Evolutionary conservation across 2,797 vertebrate species (phyloP), one percentile per base, ranked within the genome.

Genomic region (Dipus sagitta): DNA sequence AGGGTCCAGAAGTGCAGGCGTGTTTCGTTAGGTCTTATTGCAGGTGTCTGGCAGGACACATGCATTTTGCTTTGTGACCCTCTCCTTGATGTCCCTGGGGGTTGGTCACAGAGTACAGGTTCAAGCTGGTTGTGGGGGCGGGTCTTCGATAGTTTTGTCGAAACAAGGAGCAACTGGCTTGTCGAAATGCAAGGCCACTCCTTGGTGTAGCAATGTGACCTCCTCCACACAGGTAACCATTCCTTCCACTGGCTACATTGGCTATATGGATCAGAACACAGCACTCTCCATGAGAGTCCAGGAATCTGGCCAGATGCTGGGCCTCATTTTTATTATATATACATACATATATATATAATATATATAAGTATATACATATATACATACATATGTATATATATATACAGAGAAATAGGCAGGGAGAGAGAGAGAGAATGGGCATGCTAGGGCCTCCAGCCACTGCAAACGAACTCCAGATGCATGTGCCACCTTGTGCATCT

Each of bases 241-340:
- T 52, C 88, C 38, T 88, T 38, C 80, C 64, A 21, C 86, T 60
- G 38, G 68, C 60, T 77, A n/a, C 23, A 11, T 30, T 26, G 72
- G 2, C 54, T 58, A 12, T 58, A 65, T 68, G 30, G 72, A 64
- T 79, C 42, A 47, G 80, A 54, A 87, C 18, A 84, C 5, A 87
- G 76, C 68, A 68, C 54, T 64, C 67, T 68, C 47, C 74, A 58
- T 14, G 74, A 77, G 58, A 94, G 82, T 47, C 80, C 34, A 87
- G 85, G 84, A 89, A 94, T 83, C 82, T 88, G 67, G 32, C 85
- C 60, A 90, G 83, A 92, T 79, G 77, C 81, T 82, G 89, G 74
- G 68, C 70, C 71, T 88, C 88, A 83, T 65, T 95, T 94, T 91
- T 94, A 38, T 38, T 38, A 3, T 38, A 38, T 38, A 3, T 38